phyloP scores from a whole-genome alignment of 2,113 vertebrate species.

The Lutjanus erythropterus region DNA sequence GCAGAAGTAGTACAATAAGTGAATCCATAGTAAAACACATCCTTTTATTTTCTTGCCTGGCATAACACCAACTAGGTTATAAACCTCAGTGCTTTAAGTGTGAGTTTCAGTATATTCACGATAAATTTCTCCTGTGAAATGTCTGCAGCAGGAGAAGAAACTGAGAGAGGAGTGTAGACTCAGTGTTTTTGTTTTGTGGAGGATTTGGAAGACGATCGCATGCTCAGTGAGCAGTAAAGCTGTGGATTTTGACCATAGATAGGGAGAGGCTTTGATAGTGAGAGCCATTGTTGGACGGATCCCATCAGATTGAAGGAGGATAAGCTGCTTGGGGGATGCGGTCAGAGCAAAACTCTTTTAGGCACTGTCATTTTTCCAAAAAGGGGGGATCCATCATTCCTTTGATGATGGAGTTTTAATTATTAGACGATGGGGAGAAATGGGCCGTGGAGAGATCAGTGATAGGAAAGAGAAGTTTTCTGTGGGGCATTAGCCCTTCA shows the following conservation, averaged over 20 bases:
- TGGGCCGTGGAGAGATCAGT: conserved; percentile 59
- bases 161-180: neutral
- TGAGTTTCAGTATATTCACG: neutral
- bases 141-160: neutral
- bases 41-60: neutral
- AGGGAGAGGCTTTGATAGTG: conserved; percentile 64
- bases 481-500: conserved; percentile 40
- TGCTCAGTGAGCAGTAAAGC: conserved; percentile 51
- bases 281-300: conserved; percentile 69
- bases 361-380: conserved; percentile 59
- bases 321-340: conserved; percentile 64
- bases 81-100: neutral
- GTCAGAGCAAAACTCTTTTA: conserved; percentile 57
- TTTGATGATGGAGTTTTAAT: conserved; percentile 72
- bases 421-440: conserved; percentile 61
- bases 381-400: conserved; percentile 53
- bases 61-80: neutral
- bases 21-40: neutral
- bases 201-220: conserved; percentile 42
- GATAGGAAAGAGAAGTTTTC: conserved; percentile 32
- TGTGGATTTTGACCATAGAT: conserved; percentile 69
- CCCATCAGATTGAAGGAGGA: conserved; percentile 65
- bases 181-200: conserved; percentile 32
- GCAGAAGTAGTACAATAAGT: too few relatives aligned
- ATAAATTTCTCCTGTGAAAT: neutral